A percentile compares a stretch with the other conserved stretches of the same genome.
Conservation (phyloP, 1,140 invertebrate species). For the Lepidurus couesii region DNA sequence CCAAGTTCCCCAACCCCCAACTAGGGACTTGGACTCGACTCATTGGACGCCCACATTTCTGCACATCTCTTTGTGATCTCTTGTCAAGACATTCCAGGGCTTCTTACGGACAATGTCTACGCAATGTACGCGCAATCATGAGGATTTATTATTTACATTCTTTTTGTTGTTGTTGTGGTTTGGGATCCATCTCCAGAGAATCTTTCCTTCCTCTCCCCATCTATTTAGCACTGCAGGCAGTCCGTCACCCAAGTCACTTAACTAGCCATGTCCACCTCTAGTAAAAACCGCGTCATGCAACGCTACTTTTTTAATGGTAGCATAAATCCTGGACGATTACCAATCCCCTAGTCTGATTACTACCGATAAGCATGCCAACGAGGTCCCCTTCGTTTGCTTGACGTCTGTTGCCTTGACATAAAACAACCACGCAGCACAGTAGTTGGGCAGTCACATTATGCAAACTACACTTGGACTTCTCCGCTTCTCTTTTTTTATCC, state of each 20-base stretch:
- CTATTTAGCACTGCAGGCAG: neutral
- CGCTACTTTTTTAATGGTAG: conserved; percentile 1
- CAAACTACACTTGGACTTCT: neutral
- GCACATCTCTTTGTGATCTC: neutral
- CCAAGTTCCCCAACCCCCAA: neutral
- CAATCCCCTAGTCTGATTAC: conserved; percentile 21
- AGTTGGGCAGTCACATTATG: conserved; percentile 10
- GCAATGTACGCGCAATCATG: neutral
- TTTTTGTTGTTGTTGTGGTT: too few species aligned
- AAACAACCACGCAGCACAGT: neutral
- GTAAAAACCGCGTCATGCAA: conserved; percentile 18
- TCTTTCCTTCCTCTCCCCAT: neutral
- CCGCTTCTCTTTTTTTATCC: too few species aligned
- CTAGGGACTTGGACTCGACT: neutral
- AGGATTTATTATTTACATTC: neutral
- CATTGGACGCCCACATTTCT: neutral
- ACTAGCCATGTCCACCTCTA: neutral
- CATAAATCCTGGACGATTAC: conserved; percentile 17
- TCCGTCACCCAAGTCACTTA: conserved; percentile 17
- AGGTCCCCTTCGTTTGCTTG: neutral
- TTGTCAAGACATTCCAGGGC: neutral
- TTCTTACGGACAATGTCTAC: neutral
- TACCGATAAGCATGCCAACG: conserved; percentile 11
- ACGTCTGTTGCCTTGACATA: conserved; percentile 17
- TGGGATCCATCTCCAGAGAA: too few species aligned